Evolutionary conservation across 2,888 invertebrate species (phyloP).

Genomic region (Sipunculus nudus): DNA sequence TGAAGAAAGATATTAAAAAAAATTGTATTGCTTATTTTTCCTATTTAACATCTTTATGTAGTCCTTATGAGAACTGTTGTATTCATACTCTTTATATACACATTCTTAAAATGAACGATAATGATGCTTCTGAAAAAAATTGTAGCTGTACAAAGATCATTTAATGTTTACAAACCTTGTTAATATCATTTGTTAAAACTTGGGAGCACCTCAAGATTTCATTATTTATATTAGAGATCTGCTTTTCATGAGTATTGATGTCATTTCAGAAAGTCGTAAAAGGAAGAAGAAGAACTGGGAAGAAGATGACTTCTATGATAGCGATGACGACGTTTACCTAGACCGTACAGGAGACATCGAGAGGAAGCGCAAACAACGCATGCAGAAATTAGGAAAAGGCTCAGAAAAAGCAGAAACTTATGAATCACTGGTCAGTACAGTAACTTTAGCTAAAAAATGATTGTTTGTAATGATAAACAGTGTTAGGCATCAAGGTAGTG

Average conservation of each 20-base stretch:
- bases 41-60: too few species aligned
- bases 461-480: background rate
- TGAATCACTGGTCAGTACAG: conserved; percentile 65
- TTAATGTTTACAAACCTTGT: too few species aligned
- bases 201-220: background rate
- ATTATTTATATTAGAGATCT: background rate
- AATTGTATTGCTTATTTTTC: too few species aligned
- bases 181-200: too few species aligned
- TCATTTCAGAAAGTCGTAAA: conserved; percentile 70
- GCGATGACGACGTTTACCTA: conserved; percentile 94
- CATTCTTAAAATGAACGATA: too few species aligned
- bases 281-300: conserved; percentile 79
- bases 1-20: too few species aligned
- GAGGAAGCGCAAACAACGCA: conserved; percentile 82
- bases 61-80: too few species aligned
- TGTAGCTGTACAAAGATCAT: too few species aligned
- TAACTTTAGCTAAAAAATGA: background rate
- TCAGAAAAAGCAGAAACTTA: conserved; percentile 69
- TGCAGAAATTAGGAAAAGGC: conserved; percentile 72
- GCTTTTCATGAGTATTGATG: background rate
- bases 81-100: too few species aligned
- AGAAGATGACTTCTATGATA: conserved; percentile 90
- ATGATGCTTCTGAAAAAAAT: too few species aligned
- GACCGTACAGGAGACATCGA: conserved; percentile 95
- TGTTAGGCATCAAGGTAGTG: background rate